These are phyloP conservation scores for Bombyx mori DNA, from an alignment of 1,140 invertebrate genomes.

Conservation along the genomic window DNA sequence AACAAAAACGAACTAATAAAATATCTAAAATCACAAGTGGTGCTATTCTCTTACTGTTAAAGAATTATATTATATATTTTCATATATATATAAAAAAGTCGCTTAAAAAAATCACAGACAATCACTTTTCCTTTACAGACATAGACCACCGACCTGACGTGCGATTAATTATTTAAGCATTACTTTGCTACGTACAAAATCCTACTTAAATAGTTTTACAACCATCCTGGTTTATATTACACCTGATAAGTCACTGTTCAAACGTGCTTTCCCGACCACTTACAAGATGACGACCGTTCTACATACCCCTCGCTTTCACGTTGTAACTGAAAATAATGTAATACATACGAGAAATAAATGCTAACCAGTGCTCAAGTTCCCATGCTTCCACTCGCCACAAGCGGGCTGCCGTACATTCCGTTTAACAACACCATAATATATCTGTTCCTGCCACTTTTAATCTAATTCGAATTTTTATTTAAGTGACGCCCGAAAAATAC, in stretches of 20 bases:
- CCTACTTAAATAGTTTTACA: constrained; percentile 71
- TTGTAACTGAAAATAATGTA: constrained; percentile 9
- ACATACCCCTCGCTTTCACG: constrained; percentile 17
- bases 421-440: constrained; percentile 13
- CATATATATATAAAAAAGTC: constrained; percentile 72
- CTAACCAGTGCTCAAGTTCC: constrained; percentile 6
- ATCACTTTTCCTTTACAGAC: constrained; percentile 71
- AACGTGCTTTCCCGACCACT: constrained; percentile 20
- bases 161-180: constrained; percentile 64
- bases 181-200: constrained; percentile 71
- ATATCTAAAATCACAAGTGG: constrained; percentile 72
- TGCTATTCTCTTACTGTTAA: constrained; percentile 73
- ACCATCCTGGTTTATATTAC: constrained; percentile 67
- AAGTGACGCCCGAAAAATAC: constrained; percentile 60
- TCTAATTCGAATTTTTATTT: constrained; percentile 48
- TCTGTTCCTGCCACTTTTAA: constrained; percentile 56
- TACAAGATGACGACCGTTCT: constrained; percentile 20
- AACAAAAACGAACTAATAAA: constrained; percentile 63
- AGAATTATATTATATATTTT: constrained; percentile 57
- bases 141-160: constrained; percentile 64
- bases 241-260: constrained; percentile 29
- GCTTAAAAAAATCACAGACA: constrained; percentile 74
- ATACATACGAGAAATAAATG: not conserved
- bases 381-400: constrained; percentile 14
- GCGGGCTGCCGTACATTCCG: constrained; percentile 51